Evolutionary conservation across 2,888 invertebrate genomes (phyloP).

Genomic region (Scrobipalpa atriplicella): DNA sequence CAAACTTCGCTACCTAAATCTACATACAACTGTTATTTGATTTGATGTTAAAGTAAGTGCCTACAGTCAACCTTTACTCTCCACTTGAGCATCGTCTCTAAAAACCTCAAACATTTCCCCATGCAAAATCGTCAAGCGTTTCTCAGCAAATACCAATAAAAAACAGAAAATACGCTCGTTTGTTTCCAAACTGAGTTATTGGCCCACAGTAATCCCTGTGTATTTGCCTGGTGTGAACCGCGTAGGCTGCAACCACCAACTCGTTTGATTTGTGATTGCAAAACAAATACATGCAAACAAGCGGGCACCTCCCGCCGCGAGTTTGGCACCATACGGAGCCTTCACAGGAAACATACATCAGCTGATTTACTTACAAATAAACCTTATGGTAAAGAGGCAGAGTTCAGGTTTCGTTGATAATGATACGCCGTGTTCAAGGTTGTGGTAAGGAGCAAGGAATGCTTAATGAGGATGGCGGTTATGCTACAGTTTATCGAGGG

Average conservation of each 20-base stretch:
- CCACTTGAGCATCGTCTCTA: too few species aligned
- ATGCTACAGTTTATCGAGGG: slow-evolving; percentile 4
- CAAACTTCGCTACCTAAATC: too few species aligned
- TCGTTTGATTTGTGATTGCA: slow-evolving; percentile 64
- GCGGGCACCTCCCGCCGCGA: slow-evolving; percentile 67
- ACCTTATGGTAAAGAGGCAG: slow-evolving; percentile 32
- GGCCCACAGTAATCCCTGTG: slow-evolving; percentile 2
- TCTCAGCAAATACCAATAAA: background rate
- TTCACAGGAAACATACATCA: slow-evolving; percentile 37
- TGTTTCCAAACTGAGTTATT: slow-evolving; percentile 8
- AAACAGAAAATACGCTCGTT: background rate
- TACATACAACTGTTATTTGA: too few species aligned
- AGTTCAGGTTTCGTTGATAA: slow-evolving; percentile 40
- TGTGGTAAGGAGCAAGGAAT: background rate
- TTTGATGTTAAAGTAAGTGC: too few species aligned
- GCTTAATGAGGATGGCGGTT: background rate
- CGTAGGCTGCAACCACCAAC: slow-evolving; percentile 11
- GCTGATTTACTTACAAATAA: background rate
- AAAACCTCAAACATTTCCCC: background rate
- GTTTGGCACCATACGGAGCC: slow-evolving; percentile 63
- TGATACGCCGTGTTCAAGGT: background rate
- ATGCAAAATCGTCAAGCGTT: background rate
- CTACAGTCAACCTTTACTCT: too few species aligned
- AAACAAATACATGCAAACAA: slow-evolving; percentile 76
- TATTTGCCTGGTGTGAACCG: slow-evolving; percentile 12